These are phyloP conservation scores for Cyclophora albipunctata DNA, from an alignment of 2,888 invertebrate species.

Conservation along the genomic window DNA sequence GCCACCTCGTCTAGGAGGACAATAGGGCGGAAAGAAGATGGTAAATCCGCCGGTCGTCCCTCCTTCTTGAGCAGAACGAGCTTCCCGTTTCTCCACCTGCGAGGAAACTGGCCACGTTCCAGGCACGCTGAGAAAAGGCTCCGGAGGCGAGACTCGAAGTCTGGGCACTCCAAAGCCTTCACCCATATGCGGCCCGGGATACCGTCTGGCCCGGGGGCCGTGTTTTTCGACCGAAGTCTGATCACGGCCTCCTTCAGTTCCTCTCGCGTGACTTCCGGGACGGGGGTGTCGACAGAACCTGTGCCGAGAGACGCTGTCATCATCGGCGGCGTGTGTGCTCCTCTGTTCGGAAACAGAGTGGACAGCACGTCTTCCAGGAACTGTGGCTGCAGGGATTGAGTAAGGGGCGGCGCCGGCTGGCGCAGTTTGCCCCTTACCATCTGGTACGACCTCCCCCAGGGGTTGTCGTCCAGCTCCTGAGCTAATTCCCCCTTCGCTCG, in stretches of 20 bases:
- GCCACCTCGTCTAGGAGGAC: neutral
- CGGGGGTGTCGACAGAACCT: too few species aligned
- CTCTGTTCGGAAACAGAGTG: conserved; percentile 3
- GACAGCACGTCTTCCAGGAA: conserved; percentile 1
- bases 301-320: neutral
- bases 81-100: neutral
- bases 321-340: neutral
- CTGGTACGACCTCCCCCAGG: neutral
- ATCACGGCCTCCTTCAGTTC: neutral
- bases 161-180: neutral
- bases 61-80: neutral
- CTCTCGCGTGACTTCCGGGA: neutral
- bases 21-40: neutral
- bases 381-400: conserved; percentile 2
- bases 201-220: conserved; percentile 1
- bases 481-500: conserved; percentile 1
- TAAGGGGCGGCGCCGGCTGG: conserved; percentile 3
- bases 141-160: neutral
- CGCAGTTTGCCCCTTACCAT: conserved; percentile 3
- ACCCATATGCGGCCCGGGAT: neutral
- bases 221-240: neutral
- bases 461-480: conserved; percentile 1
- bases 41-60: neutral
- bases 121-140: neutral
- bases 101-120: conserved; percentile 1